Evolutionary conservation across 2,113 vertebrate species (phyloP).

Genomic region (Hippolais icterina): DNA sequence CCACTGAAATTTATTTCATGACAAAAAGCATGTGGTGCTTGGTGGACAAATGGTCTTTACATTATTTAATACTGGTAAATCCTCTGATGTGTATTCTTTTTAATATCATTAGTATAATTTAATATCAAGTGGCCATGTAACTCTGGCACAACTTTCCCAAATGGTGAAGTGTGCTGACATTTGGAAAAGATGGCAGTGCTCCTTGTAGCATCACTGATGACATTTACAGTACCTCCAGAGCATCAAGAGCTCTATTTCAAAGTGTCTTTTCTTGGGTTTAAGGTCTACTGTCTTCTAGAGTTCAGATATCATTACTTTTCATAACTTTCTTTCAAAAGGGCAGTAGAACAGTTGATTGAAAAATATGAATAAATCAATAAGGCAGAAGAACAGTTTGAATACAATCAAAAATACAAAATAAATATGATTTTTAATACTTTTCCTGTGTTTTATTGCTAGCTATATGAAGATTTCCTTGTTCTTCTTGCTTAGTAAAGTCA

Average conservation of each 20-base stretch:
- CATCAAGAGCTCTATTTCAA: neutral
- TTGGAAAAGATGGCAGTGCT: neutral
- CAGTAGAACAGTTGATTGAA: neutral
- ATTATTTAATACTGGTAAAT: neutral
- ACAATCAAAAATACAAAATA: neutral
- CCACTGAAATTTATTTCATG: neutral
- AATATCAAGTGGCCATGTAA: neutral
- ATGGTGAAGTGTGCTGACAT: neutral
- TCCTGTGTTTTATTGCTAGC: neutral
- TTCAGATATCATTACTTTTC: neutral
- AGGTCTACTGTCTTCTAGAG: neutral
- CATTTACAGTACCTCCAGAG: neutral
- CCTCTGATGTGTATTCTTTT: neutral
- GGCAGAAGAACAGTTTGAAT: neutral
- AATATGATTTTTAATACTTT: neutral
- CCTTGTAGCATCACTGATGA: neutral
- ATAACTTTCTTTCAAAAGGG: neutral
- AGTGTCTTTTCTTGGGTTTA: neutral
- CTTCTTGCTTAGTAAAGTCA: neutral
- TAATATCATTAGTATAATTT: neutral
- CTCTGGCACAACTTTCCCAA: neutral
- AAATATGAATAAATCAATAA: neutral
- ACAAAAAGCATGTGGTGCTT: neutral
- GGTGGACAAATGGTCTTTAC: neutral
- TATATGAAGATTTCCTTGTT: neutral